A percentile compares a stretch with the other conserved stretches of the same genome.
Evolutionary conservation across 2,797 vertebrate genomes (phyloP).

Genomic region (Sciurus carolinensis): DNA sequence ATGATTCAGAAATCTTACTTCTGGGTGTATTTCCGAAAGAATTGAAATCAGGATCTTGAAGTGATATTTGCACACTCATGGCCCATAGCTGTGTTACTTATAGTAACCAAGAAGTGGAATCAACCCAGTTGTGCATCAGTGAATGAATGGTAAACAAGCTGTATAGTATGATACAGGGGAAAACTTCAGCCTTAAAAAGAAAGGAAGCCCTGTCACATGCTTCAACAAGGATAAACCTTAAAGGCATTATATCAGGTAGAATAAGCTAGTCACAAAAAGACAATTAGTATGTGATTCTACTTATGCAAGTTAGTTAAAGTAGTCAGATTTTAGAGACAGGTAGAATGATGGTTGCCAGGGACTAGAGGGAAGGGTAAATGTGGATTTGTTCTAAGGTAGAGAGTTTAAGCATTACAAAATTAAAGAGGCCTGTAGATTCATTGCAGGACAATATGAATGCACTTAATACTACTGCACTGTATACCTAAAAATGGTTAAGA

Average conservation of each 20-base stretch:
- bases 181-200: too few species aligned
- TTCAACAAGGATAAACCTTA: too few species aligned
- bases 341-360: too few species aligned
- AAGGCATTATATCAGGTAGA: too few species aligned
- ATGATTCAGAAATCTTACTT: too few species aligned
- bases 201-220: too few species aligned
- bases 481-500: not conserved
- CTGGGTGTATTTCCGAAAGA: too few species aligned
- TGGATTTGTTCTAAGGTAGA: not conserved
- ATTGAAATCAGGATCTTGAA: not conserved
- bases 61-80: not conserved
- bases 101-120: not conserved
- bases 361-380: not conserved
- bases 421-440: not conserved
- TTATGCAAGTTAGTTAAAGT: too few species aligned
- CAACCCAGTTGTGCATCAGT: not conserved
- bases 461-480: not conserved
- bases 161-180: too few species aligned
- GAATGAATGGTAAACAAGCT: not conserved
- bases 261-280: not conserved
- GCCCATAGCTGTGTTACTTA: not conserved
- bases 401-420: not conserved
- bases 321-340: too few species aligned
- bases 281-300: not conserved
- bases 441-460: not conserved